Percentiles rank a stretch among this genome's conserved stretches.
phyloP scores from a whole-genome alignment of 2,888 invertebrate species.

The Thera obeliscata region DNA sequence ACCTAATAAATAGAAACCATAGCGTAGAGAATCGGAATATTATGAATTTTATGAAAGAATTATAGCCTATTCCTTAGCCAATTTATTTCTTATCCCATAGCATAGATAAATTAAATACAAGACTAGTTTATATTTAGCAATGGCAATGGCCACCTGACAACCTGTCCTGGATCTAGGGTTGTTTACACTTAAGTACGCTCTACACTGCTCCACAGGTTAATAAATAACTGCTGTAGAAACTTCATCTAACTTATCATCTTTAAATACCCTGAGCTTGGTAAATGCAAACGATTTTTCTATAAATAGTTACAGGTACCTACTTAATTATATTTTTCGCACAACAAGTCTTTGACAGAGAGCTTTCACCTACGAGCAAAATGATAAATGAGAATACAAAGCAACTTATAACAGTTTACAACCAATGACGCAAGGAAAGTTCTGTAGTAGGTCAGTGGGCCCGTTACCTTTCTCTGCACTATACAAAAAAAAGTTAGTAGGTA shows the following conservation, averaged over 20 bases:
- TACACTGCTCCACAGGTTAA: constrained; percentile 4
- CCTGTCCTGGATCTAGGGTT: constrained; percentile 54
- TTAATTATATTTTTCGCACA: not conserved
- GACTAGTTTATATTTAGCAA: constrained; percentile 60
- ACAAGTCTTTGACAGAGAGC: not conserved
- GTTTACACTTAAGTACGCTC: constrained; percentile 42
- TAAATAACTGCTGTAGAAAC: not conserved
- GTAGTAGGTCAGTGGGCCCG: constrained; percentile 73
- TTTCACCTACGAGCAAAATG: constrained; percentile 20
- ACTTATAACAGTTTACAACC: constrained; percentile 48
- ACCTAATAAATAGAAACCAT: too few relatives aligned
- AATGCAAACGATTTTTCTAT: not conserved
- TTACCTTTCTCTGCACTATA: constrained; percentile 71
- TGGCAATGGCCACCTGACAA: constrained; percentile 57
- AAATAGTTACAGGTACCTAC: not conserved
- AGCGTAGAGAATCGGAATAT: too few relatives aligned
- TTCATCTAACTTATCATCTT: not conserved
- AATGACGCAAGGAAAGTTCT: constrained; percentile 72
- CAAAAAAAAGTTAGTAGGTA: constrained; percentile 27
- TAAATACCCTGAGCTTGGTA: not conserved
- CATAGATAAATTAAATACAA: constrained; percentile 38
- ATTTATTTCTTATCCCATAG: constrained; percentile 28
- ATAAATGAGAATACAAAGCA: constrained; percentile 32
- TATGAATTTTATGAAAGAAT: not conserved
- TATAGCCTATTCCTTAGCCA: not conserved